Percentiles rank a stretch among this genome's conserved stretches.
These are phyloP conservation scores for Sinohyriopsis cumingii DNA, from an alignment of 2,888 invertebrate species.

Conservation along the genomic window DNA sequence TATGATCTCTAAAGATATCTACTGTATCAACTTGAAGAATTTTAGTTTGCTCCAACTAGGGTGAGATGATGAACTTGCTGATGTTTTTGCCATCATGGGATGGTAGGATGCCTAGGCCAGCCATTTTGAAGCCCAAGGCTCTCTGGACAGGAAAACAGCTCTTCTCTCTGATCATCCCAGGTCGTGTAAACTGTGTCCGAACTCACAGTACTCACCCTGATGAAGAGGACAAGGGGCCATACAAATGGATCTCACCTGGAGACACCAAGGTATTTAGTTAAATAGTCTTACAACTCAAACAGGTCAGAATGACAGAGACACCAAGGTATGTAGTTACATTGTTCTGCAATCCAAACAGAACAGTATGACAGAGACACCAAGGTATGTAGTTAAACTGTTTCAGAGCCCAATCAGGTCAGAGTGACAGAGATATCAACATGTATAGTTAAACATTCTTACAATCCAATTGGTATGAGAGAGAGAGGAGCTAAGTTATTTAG, in stretches of 20 bases:
- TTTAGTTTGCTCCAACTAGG: conserved; percentile 69
- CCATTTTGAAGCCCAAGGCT: conserved; percentile 94
- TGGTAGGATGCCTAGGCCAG: conserved; percentile 97
- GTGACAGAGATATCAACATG: no score
- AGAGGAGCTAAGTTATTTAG: no score
- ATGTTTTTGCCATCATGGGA: conserved; percentile 99
- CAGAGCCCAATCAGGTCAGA: no score
- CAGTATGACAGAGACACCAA: conserved; percentile 73
- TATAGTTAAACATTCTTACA: no score
- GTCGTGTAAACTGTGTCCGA: conserved; percentile 96
- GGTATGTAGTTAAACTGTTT: neutral
- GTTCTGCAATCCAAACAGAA: conserved; percentile 69
- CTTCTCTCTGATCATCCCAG: conserved; percentile 95
- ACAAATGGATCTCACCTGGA: conserved; percentile 98
- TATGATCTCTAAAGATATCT: no score
- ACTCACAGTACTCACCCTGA: conserved; percentile 99
- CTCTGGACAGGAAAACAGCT: conserved; percentile 97
- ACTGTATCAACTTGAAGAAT: no score
- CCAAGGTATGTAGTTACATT: conserved; percentile 79
- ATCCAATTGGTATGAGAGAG: no score
- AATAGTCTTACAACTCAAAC: no score
- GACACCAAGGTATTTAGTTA: conserved; percentile 85
- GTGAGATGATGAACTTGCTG: conserved; percentile 97
- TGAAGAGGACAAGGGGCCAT: conserved; percentile 97
- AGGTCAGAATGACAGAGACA: conserved; percentile 97